Conservation (phyloP, 2,888 invertebrate species). For the Pyrrhosoma nymphula region DNA sequence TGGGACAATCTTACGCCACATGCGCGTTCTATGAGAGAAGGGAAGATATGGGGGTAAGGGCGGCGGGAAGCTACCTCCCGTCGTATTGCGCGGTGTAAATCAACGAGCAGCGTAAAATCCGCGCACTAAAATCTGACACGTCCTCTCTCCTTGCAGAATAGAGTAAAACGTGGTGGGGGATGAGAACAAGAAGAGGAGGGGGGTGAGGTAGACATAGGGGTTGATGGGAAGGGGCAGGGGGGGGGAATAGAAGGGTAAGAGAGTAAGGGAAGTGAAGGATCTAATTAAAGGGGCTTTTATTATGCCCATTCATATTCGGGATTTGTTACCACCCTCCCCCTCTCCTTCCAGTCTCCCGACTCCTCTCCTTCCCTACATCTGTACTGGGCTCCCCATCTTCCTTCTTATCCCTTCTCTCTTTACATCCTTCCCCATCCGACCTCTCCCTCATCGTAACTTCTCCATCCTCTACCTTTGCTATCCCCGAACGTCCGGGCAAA, state of each 20-base stretch:
- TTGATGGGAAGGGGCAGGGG: neutral
- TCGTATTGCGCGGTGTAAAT: conserved; percentile 53
- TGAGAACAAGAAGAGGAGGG: too few relatives aligned
- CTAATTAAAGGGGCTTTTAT: conserved; percentile 66
- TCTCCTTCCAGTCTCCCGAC: neutral
- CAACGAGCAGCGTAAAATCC: conserved; percentile 52
- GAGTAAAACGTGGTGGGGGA: neutral
- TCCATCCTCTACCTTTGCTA: neutral
- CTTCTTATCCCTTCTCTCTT: neutral
- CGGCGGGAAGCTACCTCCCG: neutral
- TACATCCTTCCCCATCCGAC: neutral
- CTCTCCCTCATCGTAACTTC: neutral
- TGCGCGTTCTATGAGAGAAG: neutral
- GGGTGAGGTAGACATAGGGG: neutral
- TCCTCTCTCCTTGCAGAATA: conserved; percentile 52
- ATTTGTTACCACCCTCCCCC: conserved; percentile 37
- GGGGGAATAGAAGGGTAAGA: neutral
- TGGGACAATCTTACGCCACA: conserved; percentile 35
- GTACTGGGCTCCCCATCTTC: neutral
- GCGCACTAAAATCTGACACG: conserved; percentile 41
- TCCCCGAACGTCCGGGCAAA: neutral
- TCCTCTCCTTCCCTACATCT: neutral
- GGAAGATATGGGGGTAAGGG: neutral
- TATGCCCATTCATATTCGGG: conserved; percentile 66
- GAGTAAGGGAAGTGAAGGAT: conserved; percentile 17